Conservation (phyloP, 2,113 vertebrate genomes). For the Thymallus thymallus region DNA sequence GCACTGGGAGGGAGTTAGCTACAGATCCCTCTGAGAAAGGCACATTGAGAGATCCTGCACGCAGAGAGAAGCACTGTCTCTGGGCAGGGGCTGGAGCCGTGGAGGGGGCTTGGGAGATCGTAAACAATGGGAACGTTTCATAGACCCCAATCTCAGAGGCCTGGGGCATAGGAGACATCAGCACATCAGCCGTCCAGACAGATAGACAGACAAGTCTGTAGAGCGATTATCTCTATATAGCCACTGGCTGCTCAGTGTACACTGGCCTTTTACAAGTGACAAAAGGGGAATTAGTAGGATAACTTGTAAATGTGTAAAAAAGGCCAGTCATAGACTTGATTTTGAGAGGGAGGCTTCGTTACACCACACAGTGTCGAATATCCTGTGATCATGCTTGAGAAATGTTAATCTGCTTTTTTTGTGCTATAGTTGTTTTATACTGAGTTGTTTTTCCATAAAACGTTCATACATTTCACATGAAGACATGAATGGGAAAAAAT, state of each 20-base stretch:
- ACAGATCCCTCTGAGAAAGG: slow-evolving; percentile 63
- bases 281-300: slow-evolving; percentile 57
- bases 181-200: slow-evolving; percentile 66
- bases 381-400: neutral
- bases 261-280: slow-evolving; percentile 55
- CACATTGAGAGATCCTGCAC: slow-evolving; percentile 46
- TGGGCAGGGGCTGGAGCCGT: slow-evolving; percentile 9
- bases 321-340: slow-evolving; percentile 23
- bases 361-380: slow-evolving; percentile 24
- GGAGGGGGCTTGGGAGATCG: slow-evolving; percentile 30
- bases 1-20: slow-evolving; percentile 24
- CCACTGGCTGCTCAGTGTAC: slow-evolving; percentile 45
- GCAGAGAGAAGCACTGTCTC: neutral
- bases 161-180: slow-evolving; percentile 62
- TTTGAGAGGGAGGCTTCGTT: slow-evolving; percentile 33
- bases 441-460: neutral
- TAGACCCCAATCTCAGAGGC: slow-evolving; percentile 57
- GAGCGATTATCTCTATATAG: slow-evolving; percentile 52
- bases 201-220: neutral
- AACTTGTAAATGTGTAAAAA: slow-evolving; percentile 44
- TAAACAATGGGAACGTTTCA: slow-evolving; percentile 73
- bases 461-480: neutral
- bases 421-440: neutral
- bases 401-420: neutral
- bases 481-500: neutral